Percentiles rank a stretch among this genome's conserved stretches.
phyloP scores from a whole-genome alignment of 2,113 vertebrate genomes.

The Chaetodon auriga region DNA sequence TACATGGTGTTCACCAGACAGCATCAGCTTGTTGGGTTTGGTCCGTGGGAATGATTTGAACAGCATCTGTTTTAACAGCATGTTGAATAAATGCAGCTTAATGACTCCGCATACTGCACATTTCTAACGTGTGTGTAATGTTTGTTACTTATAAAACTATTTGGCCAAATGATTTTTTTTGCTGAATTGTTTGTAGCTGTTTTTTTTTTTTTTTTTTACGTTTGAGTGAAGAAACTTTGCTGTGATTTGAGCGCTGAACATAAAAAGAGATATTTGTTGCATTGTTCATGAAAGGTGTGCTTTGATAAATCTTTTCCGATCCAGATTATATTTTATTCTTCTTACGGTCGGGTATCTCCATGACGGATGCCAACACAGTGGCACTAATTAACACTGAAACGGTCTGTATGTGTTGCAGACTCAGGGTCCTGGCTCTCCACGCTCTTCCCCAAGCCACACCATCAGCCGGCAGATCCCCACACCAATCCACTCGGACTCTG shows the following conservation, averaged over 20 bases:
- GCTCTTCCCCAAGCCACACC: constrained; percentile 96
- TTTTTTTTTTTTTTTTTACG: too few relatives aligned
- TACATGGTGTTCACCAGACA: constrained; percentile 21
- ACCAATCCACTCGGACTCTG: constrained; percentile 92
- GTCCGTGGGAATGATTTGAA: constrained; percentile 23
- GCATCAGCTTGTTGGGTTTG: constrained; percentile 24
- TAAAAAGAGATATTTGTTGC: neutral
- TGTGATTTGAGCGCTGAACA: constrained; percentile 8
- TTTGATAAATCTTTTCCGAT: neutral
- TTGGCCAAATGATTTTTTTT: neutral
- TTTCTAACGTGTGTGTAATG: constrained; percentile 42
- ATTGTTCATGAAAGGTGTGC: neutral
- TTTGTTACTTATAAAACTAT: constrained; percentile 8
- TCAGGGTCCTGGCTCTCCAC: constrained; percentile 94
- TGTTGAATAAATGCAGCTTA: constrained; percentile 27
- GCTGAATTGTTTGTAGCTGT: neutral
- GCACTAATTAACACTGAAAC: constrained; percentile 9
- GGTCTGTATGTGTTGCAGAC: constrained; percentile 86
- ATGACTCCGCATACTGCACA: constrained; percentile 19
- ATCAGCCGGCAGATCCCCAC: constrained; percentile 94
- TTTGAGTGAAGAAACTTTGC: constrained; percentile 8
- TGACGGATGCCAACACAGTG: neutral
- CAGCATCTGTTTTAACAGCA: constrained; percentile 57
- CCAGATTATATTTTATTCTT: neutral
- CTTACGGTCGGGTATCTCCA: neutral